A percentile compares a stretch with the other conserved stretches of the same genome.
Conservation (phyloP, 2,888 invertebrate species). For the Dinocampus coccinellae region DNA sequence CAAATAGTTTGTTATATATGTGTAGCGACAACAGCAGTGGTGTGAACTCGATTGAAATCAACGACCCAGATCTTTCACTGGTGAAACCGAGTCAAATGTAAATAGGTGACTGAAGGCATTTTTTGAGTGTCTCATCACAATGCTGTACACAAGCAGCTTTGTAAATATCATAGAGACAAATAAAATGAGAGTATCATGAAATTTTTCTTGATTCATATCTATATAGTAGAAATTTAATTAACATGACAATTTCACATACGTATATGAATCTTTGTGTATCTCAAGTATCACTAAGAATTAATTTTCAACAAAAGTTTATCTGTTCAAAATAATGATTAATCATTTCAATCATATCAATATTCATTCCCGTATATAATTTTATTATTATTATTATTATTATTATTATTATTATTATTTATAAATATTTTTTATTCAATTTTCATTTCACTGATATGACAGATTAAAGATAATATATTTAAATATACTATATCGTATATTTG, state of each 20-base stretch:
- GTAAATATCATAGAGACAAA: not conserved
- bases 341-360: too few species aligned
- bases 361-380: too few species aligned
- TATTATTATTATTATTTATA: too few species aligned
- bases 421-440: slow-evolving; percentile 22
- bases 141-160: not conserved
- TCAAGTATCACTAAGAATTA: too few species aligned
- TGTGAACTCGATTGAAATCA: slow-evolving; percentile 64
- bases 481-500: too few species aligned
- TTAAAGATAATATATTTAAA: too few species aligned
- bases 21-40: slow-evolving; percentile 34
- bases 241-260: slow-evolving; percentile 6
- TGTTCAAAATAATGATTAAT: too few species aligned
- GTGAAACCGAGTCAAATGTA: slow-evolving; percentile 54
- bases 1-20: slow-evolving; percentile 5
- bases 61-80: slow-evolving; percentile 64
- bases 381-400: too few species aligned
- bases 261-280: slow-evolving; percentile 53
- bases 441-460: too few species aligned
- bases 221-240: not conserved
- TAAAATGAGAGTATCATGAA: not conserved
- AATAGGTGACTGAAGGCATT: slow-evolving; percentile 63
- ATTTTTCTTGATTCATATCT: not conserved
- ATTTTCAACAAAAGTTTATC: too few species aligned
- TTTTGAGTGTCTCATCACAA: slow-evolving; percentile 60